phyloP scores from a whole-genome alignment of 2,797 vertebrate species.

The Staurois parvus region DNA sequence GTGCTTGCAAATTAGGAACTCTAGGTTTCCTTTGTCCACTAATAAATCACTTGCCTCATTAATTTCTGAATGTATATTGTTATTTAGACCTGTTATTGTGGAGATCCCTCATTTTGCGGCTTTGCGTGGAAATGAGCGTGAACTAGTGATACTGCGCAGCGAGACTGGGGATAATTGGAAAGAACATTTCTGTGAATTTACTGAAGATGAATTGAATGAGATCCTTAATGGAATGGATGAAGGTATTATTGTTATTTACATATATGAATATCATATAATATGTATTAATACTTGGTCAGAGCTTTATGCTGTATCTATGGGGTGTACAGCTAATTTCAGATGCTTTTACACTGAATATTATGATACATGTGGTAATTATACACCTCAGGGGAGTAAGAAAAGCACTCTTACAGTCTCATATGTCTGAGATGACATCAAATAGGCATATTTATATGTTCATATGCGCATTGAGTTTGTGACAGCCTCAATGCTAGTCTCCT shows the following conservation, averaged over 20 bases:
- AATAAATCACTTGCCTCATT: constrained; percentile 42
- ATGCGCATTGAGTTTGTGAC: no score
- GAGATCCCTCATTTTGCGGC: constrained; percentile 98
- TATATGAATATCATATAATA: no score
- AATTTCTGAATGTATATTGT: constrained; percentile 70
- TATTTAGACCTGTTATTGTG: constrained; percentile 93
- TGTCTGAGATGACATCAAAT: background rate
- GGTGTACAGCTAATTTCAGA: no score
- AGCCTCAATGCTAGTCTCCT: no score
- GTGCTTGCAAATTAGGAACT: constrained; percentile 65
- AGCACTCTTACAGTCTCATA: background rate
- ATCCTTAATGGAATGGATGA: constrained; percentile 98
- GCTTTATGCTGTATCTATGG: no score
- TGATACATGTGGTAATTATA: background rate
- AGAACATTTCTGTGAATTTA: constrained; percentile 96
- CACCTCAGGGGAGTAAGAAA: background rate
- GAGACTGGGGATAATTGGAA: constrained; percentile 98
- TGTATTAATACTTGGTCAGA: no score
- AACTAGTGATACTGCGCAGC: constrained; percentile 95
- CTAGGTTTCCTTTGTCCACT: constrained; percentile 84
- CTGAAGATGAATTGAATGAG: constrained; percentile 94
- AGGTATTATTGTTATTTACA: constrained; percentile 74
- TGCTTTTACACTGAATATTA: no score
- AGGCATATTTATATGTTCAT: no score
- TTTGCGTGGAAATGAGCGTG: constrained; percentile 91